These are phyloP conservation scores for Cyprinodon diabolis DNA, from an alignment of 2,797 vertebrate species.

Conservation along the genomic window DNA sequence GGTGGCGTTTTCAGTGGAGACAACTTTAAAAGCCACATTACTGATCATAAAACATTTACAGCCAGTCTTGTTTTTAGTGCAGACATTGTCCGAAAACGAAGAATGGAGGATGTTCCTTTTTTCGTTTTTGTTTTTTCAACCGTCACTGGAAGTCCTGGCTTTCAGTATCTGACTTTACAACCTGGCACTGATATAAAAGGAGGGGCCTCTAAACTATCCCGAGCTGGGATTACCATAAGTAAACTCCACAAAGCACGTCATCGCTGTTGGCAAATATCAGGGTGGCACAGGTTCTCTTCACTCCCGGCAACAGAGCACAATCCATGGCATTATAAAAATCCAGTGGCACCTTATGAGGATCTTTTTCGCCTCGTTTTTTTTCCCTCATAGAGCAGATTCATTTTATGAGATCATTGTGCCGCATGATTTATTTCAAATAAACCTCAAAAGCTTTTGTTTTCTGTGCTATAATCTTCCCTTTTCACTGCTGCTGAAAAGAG, in stretches of 20 bases:
- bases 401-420: conserved; percentile 4
- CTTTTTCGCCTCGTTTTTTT: conserved; percentile 19
- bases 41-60: background rate
- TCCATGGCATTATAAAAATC: conserved; percentile 43
- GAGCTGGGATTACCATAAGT: conserved; percentile 77
- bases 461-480: conserved; percentile 27
- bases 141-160: conserved; percentile 61
- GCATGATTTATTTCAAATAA: conserved; percentile 31
- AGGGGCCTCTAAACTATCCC: conserved; percentile 69
- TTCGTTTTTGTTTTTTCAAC: conserved; percentile 8
- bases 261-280: conserved; percentile 70
- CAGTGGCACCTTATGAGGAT: conserved; percentile 26
- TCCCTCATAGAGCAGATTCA: conserved; percentile 2
- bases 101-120: conserved; percentile 22
- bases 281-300: conserved; percentile 65
- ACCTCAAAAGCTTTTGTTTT: conserved; percentile 10
- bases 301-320: conserved; percentile 45
- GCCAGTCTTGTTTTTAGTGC: background rate
- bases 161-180: conserved; percentile 59
- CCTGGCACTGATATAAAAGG: conserved; percentile 69
- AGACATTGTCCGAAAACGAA: background rate
- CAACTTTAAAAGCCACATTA: background rate
- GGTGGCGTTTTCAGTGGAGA: background rate
- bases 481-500: conserved; percentile 24
- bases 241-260: conserved; percentile 78